Evolutionary conservation across 2,113 vertebrate species (phyloP), one percentile per base, ranked within the genome.

Genomic region (Aegotheles bennettii): DNA sequence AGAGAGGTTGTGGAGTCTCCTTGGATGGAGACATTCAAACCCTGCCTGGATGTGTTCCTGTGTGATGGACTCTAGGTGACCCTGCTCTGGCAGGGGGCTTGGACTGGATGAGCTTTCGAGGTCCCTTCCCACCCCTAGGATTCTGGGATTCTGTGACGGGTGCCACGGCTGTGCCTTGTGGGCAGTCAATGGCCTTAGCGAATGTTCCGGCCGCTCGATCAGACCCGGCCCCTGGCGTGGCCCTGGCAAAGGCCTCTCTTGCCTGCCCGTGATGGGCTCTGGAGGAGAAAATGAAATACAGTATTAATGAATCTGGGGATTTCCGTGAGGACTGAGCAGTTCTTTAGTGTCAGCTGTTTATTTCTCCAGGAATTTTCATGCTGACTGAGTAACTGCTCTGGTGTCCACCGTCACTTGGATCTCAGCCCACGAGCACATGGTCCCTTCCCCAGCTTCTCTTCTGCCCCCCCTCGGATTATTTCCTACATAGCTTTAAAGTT

Each of bases 171-270:
- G 1, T 20, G 70, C 10, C 31, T 7, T 8, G 16, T 1, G 2
- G 6, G 29, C 2, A 2, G 14, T 7, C 1, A 0, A 2, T 65
- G 61, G 47, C 53, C 31, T 6, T 0, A 0, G 48, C 35, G 54
- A 8, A 6, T 5, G 19, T 17, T 56, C 47, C 69, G 29, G 47
- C 11, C 4, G 1, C 40, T 36, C 9, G 61, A 11, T 36, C 18
- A 19, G 6, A 19, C 21, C 68, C 24, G 26, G 65, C 51, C 16
- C 16, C 36, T 36, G 29, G 24, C 16, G 70, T 3, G 0, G 21
- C 51, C 18, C 15, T 42, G 23, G 38, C 53, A 17, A 8, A 36
- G 51, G 9, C 14, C 2, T 13, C 29, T 2, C 56, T 40, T 2
- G 0, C 26, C 35, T 10, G 13, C 36, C 79, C 10, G 0, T 38